A percentile compares a stretch with the other conserved stretches of the same genome.
Conservation (phyloP, 2,888 invertebrate species). For the Dioctria linearis region DNA sequence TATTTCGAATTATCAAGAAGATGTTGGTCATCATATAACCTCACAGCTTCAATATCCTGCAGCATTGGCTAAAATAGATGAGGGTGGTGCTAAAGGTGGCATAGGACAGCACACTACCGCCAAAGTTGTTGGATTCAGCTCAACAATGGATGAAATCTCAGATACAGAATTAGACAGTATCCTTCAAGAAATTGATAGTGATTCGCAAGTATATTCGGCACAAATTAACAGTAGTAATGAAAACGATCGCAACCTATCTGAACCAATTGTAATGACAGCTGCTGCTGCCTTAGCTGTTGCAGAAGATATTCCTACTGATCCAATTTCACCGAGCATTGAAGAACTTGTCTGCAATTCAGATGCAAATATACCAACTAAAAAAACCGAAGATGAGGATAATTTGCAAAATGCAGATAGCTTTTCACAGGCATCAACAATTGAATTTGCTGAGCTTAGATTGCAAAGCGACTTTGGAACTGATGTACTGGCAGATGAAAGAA, state of each 20-base stretch:
- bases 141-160: slow-evolving; percentile 71
- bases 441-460: slow-evolving; percentile 66
- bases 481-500: slow-evolving; percentile 53
- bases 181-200: slow-evolving; percentile 70
- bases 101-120: slow-evolving; percentile 26
- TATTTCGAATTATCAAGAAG: slow-evolving; percentile 47
- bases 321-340: slow-evolving; percentile 7
- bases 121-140: slow-evolving; percentile 65
- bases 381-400: slow-evolving; percentile 60
- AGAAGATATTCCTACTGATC: slow-evolving; percentile 23
- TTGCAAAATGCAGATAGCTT: slow-evolving; percentile 69
- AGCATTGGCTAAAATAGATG: slow-evolving; percentile 16
- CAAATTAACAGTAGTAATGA: not conserved
- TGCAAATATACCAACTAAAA: not conserved
- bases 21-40: not conserved
- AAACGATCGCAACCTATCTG: not conserved
- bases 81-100: not conserved
- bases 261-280: not conserved
- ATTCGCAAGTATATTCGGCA: slow-evolving; percentile 58
- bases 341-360: not conserved
- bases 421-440: slow-evolving; percentile 70
- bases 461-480: slow-evolving; percentile 58
- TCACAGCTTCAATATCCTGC: not conserved
- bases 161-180: slow-evolving; percentile 71
- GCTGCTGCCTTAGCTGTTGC: slow-evolving; percentile 1